A percentile compares a stretch with the other conserved stretches of the same genome.
These are phyloP conservation scores for Poeciliopsis paucimaculata DNA, from an alignment of 2,797 vertebrate species.

Conservation along the genomic window DNA sequence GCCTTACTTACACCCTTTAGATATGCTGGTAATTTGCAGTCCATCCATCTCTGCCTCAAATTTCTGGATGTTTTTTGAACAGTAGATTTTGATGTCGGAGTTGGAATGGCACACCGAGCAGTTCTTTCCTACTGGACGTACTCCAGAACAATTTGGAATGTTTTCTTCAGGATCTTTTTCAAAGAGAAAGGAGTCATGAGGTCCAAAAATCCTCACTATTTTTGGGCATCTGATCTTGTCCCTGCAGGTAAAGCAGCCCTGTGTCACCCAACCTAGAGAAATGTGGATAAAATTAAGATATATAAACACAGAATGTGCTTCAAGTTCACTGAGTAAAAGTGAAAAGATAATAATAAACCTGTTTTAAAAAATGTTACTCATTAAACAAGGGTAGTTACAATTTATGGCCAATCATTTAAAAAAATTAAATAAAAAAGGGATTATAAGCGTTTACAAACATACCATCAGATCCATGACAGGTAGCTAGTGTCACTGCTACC, in stretches of 20 bases:
- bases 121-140: fast-evolving
- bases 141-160: constrained; percentile 2
- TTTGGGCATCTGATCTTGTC: constrained; percentile 17
- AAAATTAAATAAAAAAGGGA: neutral
- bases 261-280: constrained; percentile 11
- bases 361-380: neutral
- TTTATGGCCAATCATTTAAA: neutral
- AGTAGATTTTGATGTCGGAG: fast-evolving
- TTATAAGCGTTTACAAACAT: neutral
- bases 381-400: neutral
- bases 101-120: neutral
- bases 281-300: neutral
- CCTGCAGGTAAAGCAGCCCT: constrained; percentile 21
- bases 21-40: fast-evolving
- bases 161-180: fast-evolving
- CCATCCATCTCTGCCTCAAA: constrained; percentile 13
- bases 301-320: neutral
- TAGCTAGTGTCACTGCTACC: neutral
- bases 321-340: neutral
- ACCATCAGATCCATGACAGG: neutral
- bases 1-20: constrained; percentile 19
- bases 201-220: fast-evolving
- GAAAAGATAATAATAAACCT: neutral
- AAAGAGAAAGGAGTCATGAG: fast-evolving
- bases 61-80: fast-evolving